Evolutionary conservation across 2,113 vertebrate species (phyloP).

Genomic region (Sapajus apella): DNA sequence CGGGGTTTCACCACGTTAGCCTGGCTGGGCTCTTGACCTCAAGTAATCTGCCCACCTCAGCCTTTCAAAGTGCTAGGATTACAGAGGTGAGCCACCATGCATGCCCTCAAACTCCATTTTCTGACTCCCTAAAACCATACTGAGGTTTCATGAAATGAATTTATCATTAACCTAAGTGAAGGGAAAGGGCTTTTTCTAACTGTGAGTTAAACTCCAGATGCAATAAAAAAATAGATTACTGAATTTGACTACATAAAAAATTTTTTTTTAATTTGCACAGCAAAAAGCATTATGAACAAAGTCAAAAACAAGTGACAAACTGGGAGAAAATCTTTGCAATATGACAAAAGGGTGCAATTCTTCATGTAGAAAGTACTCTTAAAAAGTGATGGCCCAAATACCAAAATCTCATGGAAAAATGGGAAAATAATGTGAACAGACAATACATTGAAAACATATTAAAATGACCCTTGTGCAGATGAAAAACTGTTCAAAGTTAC

Average conservation of each 20-base stretch:
- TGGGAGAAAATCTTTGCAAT: background rate
- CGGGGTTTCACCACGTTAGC: no score
- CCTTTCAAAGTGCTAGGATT: no score
- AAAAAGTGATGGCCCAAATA: background rate
- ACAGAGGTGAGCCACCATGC: no score
- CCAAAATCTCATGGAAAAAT: background rate
- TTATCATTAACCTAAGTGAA: background rate
- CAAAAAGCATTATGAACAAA: background rate
- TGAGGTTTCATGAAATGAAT: background rate
- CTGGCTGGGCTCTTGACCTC: no score
- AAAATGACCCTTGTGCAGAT: background rate
- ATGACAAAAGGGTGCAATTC: background rate
- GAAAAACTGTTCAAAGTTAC: background rate
- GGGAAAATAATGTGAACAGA: background rate
- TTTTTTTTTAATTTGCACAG: background rate
- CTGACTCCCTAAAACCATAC: background rate
- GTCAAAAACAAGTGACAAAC: background rate
- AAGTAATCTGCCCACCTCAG: no score
- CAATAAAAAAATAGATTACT: background rate
- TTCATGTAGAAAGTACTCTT: background rate
- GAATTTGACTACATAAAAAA: background rate
- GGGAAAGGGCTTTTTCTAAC: background rate
- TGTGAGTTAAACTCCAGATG: background rate
- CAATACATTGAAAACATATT: background rate
- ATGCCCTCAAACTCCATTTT: background rate